These are phyloP conservation scores for Tympanuchus pallidicinctus DNA, from an alignment of 2,113 vertebrate species.

Conservation along the genomic window DNA sequence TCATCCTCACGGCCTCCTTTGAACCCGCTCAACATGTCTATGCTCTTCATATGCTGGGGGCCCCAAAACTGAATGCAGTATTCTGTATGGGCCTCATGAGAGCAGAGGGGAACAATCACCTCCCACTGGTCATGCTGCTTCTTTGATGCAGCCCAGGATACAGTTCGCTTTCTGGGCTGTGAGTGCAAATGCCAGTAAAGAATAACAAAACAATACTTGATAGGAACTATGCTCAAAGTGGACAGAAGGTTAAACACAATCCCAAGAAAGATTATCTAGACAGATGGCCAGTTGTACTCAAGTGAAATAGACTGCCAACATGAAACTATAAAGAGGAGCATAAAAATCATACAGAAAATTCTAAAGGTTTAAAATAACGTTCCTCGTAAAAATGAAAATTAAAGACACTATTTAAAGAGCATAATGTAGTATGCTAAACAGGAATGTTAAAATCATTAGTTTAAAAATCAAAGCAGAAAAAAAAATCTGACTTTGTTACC, in stretches of 20 bases:
- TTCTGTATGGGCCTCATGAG: not conserved
- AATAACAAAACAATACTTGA: conserved; percentile 43
- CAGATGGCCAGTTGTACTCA: conserved; percentile 14
- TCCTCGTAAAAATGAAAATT: not conserved
- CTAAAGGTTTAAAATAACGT: not conserved
- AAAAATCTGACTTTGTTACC: not conserved
- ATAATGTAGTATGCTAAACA: not conserved
- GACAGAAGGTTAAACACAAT: not conserved
- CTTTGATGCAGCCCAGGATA: not conserved
- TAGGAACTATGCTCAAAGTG: not conserved
- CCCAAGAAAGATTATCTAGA: not conserved
- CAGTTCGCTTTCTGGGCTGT: not conserved
- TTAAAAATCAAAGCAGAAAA: not conserved
- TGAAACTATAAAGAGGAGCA: not conserved
- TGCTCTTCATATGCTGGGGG: not conserved
- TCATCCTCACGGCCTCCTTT: not conserved
- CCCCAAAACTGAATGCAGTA: not conserved
- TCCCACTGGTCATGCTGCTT: not conserved
- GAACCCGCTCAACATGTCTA: not conserved
- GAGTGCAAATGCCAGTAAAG: not conserved
- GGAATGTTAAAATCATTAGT: not conserved
- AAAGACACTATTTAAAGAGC: not conserved
- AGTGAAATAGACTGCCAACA: conserved; percentile 20
- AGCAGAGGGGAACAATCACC: not conserved
- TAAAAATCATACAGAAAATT: not conserved